Conservation (phyloP, 2,888 invertebrate genomes). For the Itoplectis maculator region DNA sequence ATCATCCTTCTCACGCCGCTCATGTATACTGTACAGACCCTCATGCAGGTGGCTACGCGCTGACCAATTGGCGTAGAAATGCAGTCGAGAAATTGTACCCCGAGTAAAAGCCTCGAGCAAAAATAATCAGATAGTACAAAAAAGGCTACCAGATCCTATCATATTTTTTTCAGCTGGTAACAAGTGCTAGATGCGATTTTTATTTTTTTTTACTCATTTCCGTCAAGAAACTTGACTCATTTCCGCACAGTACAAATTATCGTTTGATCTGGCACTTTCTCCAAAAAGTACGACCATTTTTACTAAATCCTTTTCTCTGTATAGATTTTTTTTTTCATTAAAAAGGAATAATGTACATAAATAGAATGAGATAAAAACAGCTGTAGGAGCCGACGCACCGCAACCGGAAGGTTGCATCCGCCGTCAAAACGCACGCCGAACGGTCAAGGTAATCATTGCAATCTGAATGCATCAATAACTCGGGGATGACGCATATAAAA, state of each 20-base stretch:
- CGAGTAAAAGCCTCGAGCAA: too few relatives aligned
- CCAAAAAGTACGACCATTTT: background rate
- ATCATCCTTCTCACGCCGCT: constrained; percentile 2
- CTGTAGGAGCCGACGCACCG: constrained; percentile 41
- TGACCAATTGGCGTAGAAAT: constrained; percentile 19
- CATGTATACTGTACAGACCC: background rate
- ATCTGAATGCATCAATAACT: constrained; percentile 63
- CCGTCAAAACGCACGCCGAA: constrained; percentile 54
- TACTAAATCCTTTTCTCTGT: background rate
- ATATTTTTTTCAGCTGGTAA: too few relatives aligned
- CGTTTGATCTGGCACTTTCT: too few relatives aligned
- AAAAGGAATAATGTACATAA: constrained; percentile 17
- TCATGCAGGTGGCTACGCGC: background rate
- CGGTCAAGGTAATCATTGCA: constrained; percentile 66
- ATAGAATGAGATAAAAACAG: constrained; percentile 3
- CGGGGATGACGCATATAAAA: constrained; percentile 45
- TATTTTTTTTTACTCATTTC: too few relatives aligned
- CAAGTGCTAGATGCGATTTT: too few relatives aligned
- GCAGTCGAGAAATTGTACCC: background rate
- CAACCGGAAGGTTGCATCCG: constrained; percentile 67
- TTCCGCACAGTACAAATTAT: too few relatives aligned
- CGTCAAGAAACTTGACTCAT: too few relatives aligned
- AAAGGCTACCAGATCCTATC: too few relatives aligned
- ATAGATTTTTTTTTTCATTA: background rate
- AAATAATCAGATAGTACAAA: too few relatives aligned